phyloP scores from a whole-genome alignment of 2,113 vertebrate species.

The Urocitellus parryii region DNA sequence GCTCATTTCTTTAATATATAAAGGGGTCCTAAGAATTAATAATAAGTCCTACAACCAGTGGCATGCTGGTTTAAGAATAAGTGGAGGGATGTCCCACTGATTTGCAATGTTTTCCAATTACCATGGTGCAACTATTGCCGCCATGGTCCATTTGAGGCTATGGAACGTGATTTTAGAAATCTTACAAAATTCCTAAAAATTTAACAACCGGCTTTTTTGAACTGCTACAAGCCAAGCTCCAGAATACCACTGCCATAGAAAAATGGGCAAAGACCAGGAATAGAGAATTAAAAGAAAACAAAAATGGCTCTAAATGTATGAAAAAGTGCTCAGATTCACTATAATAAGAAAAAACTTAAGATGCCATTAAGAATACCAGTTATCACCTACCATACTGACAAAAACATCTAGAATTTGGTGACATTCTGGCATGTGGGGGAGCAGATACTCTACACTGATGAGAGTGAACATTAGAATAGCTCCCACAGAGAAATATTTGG shows the following conservation, averaged over 20 bases:
- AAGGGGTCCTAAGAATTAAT: background rate
- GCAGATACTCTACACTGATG: background rate
- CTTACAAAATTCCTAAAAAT: background rate
- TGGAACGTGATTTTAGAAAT: background rate
- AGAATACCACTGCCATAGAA: background rate
- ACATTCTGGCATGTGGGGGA: background rate
- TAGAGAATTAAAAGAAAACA: background rate
- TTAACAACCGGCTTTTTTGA: background rate
- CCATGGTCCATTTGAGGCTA: background rate
- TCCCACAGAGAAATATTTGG: background rate
- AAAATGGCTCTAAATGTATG: background rate
- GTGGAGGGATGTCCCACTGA: background rate
- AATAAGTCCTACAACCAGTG: background rate
- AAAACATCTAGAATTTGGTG: background rate
- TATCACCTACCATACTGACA: background rate
- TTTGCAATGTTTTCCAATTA: background rate
- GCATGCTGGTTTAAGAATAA: background rate
- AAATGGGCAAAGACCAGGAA: background rate
- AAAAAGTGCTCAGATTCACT: background rate
- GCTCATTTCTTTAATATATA: background rate
- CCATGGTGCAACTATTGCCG: background rate
- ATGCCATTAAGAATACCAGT: background rate
- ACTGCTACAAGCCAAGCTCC: background rate
- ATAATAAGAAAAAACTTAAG: background rate
- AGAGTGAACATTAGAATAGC: background rate